These are phyloP conservation scores for Hycleus cichorii DNA, from an alignment of 1,140 invertebrate species.

Conservation along the genomic window DNA sequence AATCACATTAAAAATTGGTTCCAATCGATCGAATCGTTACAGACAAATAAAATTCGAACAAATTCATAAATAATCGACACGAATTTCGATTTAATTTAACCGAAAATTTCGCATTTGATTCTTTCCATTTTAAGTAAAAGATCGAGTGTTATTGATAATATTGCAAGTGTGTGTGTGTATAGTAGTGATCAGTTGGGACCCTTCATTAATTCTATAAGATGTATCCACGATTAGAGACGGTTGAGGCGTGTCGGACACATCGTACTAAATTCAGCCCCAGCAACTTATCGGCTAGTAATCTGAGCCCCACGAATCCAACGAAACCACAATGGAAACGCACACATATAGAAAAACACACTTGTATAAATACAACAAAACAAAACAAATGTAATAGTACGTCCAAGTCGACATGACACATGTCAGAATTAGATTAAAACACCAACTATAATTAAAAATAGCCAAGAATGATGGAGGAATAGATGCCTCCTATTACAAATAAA, in stretches of 20 bases:
- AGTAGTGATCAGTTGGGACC: constrained; percentile 19
- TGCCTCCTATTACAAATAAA: no score
- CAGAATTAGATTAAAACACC: constrained; percentile 25
- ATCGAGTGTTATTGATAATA: no score
- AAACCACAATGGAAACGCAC: constrained; percentile 10
- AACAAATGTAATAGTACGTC: constrained; percentile 24
- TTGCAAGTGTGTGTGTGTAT: no score
- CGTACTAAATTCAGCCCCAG: constrained; percentile 30
- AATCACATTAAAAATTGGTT: no score
- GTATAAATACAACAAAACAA: background rate
- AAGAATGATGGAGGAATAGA: no score
- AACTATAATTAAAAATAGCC: constrained; percentile 9
- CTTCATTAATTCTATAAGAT: constrained; percentile 36
- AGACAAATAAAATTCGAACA: no score
- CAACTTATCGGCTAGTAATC: constrained; percentile 29
- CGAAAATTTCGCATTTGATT: no score
- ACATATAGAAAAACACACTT: constrained; percentile 1
- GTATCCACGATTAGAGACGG: constrained; percentile 28
- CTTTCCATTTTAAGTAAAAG: no score
- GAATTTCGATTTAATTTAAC: no score
- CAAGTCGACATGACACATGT: constrained; percentile 25
- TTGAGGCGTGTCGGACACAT: constrained; percentile 32
- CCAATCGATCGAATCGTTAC: no score
- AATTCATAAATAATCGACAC: no score
- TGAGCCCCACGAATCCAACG: constrained; percentile 13